phyloP scores from a whole-genome alignment of 2,888 invertebrate genomes.

The Leptinotarsa juncta region DNA sequence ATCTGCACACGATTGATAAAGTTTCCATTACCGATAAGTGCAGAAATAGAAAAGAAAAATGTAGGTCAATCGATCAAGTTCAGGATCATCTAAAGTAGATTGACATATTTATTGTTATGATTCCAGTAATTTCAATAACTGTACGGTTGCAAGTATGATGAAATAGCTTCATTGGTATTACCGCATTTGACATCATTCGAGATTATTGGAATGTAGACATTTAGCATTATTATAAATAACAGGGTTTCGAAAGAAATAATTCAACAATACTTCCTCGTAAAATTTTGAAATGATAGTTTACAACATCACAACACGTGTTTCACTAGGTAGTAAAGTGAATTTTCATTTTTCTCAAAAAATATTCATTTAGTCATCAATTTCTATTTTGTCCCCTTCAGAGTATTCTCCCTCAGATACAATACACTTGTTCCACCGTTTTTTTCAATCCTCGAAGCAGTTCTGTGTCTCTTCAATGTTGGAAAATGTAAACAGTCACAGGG shows the following conservation, averaged over 20 bases:
- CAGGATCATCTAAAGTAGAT: conserved; percentile 1
- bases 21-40: not conserved
- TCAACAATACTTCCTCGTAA: too few species aligned
- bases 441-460: too few species aligned
- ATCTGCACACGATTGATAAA: not conserved
- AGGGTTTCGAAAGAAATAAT: not conserved
- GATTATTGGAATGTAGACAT: not conserved
- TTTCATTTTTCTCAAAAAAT: too few species aligned
- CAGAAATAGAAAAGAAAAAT: conserved; percentile 15
- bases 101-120: conserved; percentile 1
- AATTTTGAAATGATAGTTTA: too few species aligned
- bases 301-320: too few species aligned
- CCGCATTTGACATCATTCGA: not conserved
- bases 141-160: not conserved
- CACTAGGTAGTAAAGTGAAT: too few species aligned
- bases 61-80: conserved; percentile 11
- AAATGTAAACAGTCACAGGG: too few species aligned
- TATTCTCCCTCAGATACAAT: too few species aligned
- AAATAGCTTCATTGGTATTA: not conserved
- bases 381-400: too few species aligned
- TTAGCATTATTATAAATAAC: not conserved
- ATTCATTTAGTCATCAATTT: too few species aligned
- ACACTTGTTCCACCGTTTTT: too few species aligned
- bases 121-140: not conserved
- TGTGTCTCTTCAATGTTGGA: too few species aligned